Conservation (phyloP, 2,113 vertebrate genomes). For the Psettodes erumei region DNA sequence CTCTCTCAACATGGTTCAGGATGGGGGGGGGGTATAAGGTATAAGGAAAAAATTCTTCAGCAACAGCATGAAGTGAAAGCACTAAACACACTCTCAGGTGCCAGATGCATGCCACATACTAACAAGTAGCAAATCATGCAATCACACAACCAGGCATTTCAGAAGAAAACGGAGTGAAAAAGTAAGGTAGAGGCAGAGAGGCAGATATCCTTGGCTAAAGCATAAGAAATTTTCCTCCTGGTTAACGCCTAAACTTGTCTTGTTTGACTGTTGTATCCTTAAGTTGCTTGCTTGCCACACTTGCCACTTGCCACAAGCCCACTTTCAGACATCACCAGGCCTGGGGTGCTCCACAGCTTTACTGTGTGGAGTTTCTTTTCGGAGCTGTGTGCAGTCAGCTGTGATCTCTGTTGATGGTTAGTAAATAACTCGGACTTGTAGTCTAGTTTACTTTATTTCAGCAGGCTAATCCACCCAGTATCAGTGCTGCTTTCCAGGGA, state of each 20-base stretch:
- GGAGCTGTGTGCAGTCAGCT: neutral
- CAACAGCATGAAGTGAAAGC: conserved; percentile 38
- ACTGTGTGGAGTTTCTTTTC: neutral
- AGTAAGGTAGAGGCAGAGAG: neutral
- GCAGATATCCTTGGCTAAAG: neutral
- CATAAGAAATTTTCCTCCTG: neutral
- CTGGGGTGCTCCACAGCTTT: neutral
- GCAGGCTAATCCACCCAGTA: neutral
- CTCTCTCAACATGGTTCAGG: conserved; percentile 57
- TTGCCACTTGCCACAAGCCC: neutral
- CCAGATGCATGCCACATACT: conserved; percentile 19
- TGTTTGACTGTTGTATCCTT: neutral
- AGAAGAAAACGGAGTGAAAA: conserved; percentile 6
- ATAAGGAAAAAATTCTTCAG: conserved; percentile 39
- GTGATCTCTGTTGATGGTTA: neutral
- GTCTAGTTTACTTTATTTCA: neutral
- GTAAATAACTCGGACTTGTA: neutral
- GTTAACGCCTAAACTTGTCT: neutral
- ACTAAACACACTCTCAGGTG: conserved; percentile 21
- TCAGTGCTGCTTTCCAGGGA: neutral
- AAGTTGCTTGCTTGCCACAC: neutral
- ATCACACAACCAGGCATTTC: conserved; percentile 16
- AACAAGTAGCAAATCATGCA: conserved; percentile 8
- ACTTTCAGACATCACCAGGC: neutral
- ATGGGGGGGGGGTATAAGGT: conserved; percentile 31